Evolutionary conservation across 2,797 vertebrate genomes (phyloP).

Genomic region (Pterois miles): DNA sequence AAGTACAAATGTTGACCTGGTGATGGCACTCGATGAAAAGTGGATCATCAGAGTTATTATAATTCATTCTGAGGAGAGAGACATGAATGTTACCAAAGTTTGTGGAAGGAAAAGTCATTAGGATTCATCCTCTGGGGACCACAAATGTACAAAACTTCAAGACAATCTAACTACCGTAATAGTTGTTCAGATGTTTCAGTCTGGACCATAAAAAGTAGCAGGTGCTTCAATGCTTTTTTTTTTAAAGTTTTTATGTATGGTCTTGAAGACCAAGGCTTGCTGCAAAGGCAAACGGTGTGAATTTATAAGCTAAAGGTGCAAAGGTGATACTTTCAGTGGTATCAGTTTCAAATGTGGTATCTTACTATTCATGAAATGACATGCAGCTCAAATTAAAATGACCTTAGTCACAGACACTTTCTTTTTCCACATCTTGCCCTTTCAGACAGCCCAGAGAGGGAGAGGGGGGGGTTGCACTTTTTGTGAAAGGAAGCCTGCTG

Average conservation of each 20-base stretch:
- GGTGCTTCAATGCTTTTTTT: neutral
- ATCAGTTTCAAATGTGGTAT: neutral
- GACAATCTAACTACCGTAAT: neutral
- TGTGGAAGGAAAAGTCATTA: neutral
- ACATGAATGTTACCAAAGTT: neutral
- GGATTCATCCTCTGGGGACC: neutral
- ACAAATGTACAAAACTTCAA: neutral
- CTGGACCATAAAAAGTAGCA: neutral
- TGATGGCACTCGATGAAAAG: neutral
- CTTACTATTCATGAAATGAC: neutral
- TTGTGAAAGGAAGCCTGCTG: slow-evolving; percentile 66
- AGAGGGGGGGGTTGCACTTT: slow-evolving; percentile 39
- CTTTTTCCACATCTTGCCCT: slow-evolving; percentile 67
- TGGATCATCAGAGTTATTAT: neutral
- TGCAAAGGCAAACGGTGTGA: neutral
- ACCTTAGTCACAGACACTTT: slow-evolving; percentile 12
- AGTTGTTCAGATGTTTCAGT: neutral
- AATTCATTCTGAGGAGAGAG: neutral
- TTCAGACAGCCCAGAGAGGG: slow-evolving; percentile 50
- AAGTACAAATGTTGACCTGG: neutral
- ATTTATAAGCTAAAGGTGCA: neutral
- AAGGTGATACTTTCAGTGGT: neutral
- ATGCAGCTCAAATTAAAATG: slow-evolving; percentile 18
- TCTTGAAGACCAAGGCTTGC: neutral
- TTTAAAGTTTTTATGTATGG: no score